Conservation (phyloP, 2,797 vertebrate genomes). For the Australoheros facetus region DNA sequence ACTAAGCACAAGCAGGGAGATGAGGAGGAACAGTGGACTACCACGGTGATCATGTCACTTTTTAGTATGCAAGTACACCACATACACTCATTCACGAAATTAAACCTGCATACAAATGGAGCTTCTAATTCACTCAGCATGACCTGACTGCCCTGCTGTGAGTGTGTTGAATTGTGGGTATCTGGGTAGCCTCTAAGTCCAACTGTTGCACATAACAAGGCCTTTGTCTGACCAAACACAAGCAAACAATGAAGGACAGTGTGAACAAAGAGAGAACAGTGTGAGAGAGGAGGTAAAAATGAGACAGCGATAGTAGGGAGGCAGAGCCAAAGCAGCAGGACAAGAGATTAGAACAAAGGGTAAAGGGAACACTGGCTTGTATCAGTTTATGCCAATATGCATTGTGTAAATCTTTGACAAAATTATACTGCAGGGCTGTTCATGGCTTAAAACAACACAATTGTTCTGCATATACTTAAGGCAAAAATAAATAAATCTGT, state of each 20-base stretch:
- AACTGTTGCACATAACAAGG: slow-evolving; percentile 71
- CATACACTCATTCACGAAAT: slow-evolving; percentile 12
- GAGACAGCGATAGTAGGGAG: slow-evolving; percentile 15
- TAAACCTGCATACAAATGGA: slow-evolving; percentile 20
- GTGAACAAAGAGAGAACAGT: slow-evolving; percentile 63
- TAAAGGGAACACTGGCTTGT: slow-evolving; percentile 10
- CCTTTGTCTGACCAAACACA: slow-evolving; percentile 69
- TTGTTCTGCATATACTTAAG: background rate
- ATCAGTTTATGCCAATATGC: background rate
- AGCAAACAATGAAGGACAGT: slow-evolving; percentile 71
- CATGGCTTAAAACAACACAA: background rate
- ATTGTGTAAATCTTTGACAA: slow-evolving; percentile 12
- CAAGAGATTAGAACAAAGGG: slow-evolving; percentile 40
- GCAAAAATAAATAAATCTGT: background rate
- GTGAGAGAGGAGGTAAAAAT: slow-evolving; percentile 48
- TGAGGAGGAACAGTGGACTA: slow-evolving; percentile 4
- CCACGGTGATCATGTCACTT: background rate
- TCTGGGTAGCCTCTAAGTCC: slow-evolving; percentile 40
- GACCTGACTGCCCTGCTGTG: slow-evolving; percentile 33
- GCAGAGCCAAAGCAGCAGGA: slow-evolving; percentile 40
- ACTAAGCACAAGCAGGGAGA: slow-evolving; percentile 48
- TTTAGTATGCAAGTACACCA: background rate
- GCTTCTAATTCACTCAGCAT: slow-evolving; percentile 8
- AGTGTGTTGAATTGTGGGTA: slow-evolving; percentile 39
- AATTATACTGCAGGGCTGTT: background rate